These are phyloP conservation scores for Lepidurus packardi DNA, from an alignment of 1,140 invertebrate species.

Conservation along the genomic window DNA sequence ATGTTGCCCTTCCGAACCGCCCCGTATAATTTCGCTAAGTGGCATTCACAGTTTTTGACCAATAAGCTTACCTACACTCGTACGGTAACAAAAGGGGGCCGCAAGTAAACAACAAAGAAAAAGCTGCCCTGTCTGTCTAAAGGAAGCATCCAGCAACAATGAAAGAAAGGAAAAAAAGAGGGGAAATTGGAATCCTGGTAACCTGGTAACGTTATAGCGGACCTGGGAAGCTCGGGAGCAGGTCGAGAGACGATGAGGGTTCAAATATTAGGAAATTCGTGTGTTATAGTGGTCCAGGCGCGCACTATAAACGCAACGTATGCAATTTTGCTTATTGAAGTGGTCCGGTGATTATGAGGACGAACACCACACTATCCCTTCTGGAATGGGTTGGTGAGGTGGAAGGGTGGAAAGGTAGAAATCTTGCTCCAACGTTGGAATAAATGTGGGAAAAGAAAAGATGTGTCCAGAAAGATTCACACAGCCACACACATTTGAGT, in stretches of 20 bases:
- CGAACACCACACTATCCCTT: background rate
- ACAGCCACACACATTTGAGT: background rate
- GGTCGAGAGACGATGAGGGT: background rate
- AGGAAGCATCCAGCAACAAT: too few relatives aligned
- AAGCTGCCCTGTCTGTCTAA: background rate
- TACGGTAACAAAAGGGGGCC: background rate
- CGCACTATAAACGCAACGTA: background rate
- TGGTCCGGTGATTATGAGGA: background rate
- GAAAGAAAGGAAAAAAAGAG: too few relatives aligned
- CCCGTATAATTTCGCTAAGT: background rate
- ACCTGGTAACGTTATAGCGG: too few relatives aligned
- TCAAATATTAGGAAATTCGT: background rate
- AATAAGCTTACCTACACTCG: background rate
- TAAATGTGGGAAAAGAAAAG: constrained; percentile 6
- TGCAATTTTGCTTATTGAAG: constrained; percentile 6
- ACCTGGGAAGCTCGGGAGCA: background rate
- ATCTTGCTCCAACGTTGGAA: background rate
- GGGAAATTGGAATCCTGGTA: too few relatives aligned
- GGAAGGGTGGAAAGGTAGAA: background rate
- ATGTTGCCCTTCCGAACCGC: background rate
- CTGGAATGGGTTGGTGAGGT: background rate
- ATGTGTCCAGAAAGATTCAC: constrained; percentile 15
- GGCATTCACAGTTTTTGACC: background rate
- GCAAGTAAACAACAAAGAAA: background rate
- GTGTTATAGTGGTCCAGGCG: background rate